Base-by-base conservation (phyloP, 2,888 invertebrate species). In the Latheticus oryzae region DNA sequence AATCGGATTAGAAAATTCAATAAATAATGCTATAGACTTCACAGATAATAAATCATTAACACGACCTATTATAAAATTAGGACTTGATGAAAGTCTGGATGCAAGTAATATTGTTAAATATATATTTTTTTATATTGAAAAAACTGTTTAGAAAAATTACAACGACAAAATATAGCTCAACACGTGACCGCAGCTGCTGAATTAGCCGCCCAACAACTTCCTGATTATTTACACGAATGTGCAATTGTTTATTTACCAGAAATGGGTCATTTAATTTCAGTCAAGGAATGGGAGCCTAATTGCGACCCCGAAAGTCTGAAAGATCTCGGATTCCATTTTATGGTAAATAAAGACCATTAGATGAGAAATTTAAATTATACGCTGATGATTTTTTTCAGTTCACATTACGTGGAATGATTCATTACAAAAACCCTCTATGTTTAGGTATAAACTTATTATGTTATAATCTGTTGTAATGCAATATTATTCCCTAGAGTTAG, bases 71-170 rank as follows among this genome's bases (percentile, higher is more conserved):
- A 89, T 94, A 0, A 89, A 89, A 66, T 77, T 84, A 13, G 91
- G 90, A 40, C 84, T 95, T 1, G 91, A 93, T 73, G 79, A 85
- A 1, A 84, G 86, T 60, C 80, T 95, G 32, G 95, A 95, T 75
- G 84, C 85, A 70, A 87, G 89, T 89, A 79, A 79, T 12, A n/a
- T 40, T 15, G 24, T 48, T 30, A 9, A 17, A 3, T 21, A 28
- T 17, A 30, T 26, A 8, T 40, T 40, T 16, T 12, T 5, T 30
- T 26, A 24, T 21, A 15, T 23, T 58, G 56, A 21, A 11, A 11
- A 33, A 5, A 38, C 55, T 42, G 66, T 73, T 71, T 72, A 91
- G 91, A 88, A 68, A 89, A 88, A 72, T 82, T 87, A 62, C 83
- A 83, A 3, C 87, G 87, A 79, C 83, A 85, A 47, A 85, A 86